phyloP scores from a whole-genome alignment of 2,113 vertebrate species.

The Pygoscelis antarcticus region DNA sequence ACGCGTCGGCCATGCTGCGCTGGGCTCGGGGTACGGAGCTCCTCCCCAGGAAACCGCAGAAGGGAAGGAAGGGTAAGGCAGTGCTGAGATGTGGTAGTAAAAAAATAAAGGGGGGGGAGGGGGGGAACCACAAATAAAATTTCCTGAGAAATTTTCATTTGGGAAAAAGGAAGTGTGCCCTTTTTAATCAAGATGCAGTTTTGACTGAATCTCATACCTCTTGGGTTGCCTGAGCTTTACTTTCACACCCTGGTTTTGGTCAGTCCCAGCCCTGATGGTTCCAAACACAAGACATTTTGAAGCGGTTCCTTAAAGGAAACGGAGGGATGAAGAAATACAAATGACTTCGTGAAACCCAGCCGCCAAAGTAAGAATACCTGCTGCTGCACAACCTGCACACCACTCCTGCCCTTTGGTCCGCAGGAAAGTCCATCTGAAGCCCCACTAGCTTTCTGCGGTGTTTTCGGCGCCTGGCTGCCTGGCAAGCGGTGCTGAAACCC shows the following conservation, averaged over 20 bases:
- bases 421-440: neutral
- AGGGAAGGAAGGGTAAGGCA: neutral
- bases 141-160: neutral
- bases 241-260: neutral
- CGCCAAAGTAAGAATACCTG: neutral
- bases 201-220: neutral
- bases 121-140: neutral
- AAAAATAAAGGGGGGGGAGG: neutral
- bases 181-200: neutral
- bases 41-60: rapidly evolving
- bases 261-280: rapidly evolving
- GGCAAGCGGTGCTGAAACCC: neutral
- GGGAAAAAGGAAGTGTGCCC: neutral
- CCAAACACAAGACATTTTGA: neutral
- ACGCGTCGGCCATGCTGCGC: rapidly evolving
- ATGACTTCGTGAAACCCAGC: neutral
- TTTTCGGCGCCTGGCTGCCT: neutral
- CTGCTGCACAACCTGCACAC: neutral
- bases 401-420: neutral
- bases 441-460: neutral
- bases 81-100: neutral
- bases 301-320: neutral
- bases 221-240: neutral
- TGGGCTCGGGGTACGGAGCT: neutral
- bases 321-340: neutral